These are phyloP conservation scores for Aricia agestis DNA, from an alignment of 1,140 invertebrate genomes.

Conservation along the genomic window DNA sequence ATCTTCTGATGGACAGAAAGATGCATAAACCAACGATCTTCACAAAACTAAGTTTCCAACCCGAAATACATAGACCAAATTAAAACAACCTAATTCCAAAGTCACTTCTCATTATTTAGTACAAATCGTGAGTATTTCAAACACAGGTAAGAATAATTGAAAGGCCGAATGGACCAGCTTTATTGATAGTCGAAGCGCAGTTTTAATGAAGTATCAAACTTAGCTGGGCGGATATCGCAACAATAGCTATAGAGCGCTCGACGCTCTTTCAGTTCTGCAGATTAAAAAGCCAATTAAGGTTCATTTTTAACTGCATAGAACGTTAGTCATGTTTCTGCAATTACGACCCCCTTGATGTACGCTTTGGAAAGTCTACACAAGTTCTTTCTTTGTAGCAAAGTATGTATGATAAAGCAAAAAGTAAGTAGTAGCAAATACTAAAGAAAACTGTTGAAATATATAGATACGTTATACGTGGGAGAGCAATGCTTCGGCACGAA, in stretches of 20 bases:
- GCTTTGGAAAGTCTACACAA: too few species aligned
- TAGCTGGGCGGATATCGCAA: not conserved
- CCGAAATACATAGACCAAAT: too few species aligned
- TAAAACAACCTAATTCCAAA: too few species aligned
- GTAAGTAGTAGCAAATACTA: too few species aligned
- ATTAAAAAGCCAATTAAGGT: slow-evolving; percentile 7
- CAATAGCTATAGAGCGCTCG: slow-evolving; percentile 6
- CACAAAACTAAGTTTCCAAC: too few species aligned
- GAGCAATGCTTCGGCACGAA: too few species aligned
- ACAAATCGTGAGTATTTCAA: not conserved
- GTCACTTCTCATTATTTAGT: not conserved
- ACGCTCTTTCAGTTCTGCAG: not conserved
- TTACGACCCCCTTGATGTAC: not conserved
- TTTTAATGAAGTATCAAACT: slow-evolving; percentile 9
- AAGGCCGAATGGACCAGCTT: not conserved
- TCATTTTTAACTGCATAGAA: not conserved
- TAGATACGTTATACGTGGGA: too few species aligned
- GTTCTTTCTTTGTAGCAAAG: too few species aligned
- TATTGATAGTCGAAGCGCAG: not conserved
- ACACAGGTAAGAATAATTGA: not conserved
- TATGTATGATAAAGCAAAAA: too few species aligned
- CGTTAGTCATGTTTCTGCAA: not conserved
- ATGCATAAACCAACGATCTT: too few species aligned
- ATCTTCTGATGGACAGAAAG: too few species aligned
- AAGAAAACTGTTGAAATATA: too few species aligned